phyloP scores from a whole-genome alignment of 2,797 vertebrate genomes.

The Malacoraja senta region DNA sequence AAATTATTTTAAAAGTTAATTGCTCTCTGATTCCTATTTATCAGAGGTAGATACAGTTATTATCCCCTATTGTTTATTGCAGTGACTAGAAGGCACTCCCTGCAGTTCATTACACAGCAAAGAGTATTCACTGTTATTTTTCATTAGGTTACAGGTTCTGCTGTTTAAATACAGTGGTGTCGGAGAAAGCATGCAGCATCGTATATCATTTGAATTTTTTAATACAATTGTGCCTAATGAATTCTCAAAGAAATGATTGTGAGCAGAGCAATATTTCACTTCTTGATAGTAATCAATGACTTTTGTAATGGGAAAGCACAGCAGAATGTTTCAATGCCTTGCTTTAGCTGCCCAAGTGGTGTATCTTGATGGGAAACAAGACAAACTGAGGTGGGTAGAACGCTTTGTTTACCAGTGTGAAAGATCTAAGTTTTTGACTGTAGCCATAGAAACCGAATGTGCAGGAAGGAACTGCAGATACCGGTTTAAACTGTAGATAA shows the following conservation, averaged over 20 bases:
- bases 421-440: neutral
- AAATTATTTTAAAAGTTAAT: neutral
- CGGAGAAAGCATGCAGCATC: neutral
- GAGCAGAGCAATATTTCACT: neutral
- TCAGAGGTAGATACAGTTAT: neutral
- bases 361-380: neutral
- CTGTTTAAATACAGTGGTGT: neutral
- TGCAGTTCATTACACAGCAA: neutral
- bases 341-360: neutral
- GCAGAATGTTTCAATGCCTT: neutral
- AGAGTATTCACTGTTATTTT: neutral
- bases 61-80: neutral
- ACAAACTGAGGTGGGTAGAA: neutral
- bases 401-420: neutral
- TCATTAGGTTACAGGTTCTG: neutral
- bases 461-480: too few species aligned
- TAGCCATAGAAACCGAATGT: neutral
- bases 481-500: too few species aligned
- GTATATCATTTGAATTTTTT: neutral
- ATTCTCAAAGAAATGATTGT: neutral
- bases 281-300: neutral
- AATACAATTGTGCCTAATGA: neutral
- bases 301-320: neutral
- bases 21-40: neutral
- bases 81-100: neutral